Conservation (phyloP, 2,888 invertebrate genomes). For the Luffia ferchaultella region DNA sequence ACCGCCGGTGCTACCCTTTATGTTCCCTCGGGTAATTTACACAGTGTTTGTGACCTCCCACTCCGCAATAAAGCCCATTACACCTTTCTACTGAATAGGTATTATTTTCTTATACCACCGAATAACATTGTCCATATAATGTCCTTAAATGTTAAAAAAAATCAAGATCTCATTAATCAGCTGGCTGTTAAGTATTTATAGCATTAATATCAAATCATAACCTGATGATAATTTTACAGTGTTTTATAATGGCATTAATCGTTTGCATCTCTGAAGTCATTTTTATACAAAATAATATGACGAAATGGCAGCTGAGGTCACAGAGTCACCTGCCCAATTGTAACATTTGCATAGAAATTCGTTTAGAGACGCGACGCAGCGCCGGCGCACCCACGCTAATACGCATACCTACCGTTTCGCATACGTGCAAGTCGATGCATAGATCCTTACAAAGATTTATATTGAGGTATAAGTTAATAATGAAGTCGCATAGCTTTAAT, state of each 20-base stretch:
- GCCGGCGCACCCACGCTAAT: not conserved
- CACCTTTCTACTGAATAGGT: not conserved
- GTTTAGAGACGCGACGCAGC: not conserved
- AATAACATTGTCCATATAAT: not conserved
- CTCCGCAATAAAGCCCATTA: not conserved
- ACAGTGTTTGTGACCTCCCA: not conserved
- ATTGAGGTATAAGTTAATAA: too few species aligned
- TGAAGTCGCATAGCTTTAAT: too few species aligned
- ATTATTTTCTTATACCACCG: not conserved
- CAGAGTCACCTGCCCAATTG: not conserved
- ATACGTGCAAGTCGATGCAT: not conserved
- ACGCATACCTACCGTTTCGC: not conserved
- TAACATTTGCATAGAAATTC: not conserved
- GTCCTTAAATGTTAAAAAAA: too few species aligned
- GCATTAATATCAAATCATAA: too few species aligned
- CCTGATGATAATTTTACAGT: too few species aligned
- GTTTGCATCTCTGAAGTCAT: too few species aligned
- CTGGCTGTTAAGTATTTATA: too few species aligned
- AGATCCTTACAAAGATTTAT: too few species aligned
- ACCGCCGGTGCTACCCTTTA: not conserved
- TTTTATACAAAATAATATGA: not conserved
- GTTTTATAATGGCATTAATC: too few species aligned
- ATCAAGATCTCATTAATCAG: too few species aligned
- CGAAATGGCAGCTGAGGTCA: not conserved
- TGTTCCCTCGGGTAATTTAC: not conserved